Conservation (phyloP, 2,797 vertebrate species). For the Chromis chromis region DNA sequence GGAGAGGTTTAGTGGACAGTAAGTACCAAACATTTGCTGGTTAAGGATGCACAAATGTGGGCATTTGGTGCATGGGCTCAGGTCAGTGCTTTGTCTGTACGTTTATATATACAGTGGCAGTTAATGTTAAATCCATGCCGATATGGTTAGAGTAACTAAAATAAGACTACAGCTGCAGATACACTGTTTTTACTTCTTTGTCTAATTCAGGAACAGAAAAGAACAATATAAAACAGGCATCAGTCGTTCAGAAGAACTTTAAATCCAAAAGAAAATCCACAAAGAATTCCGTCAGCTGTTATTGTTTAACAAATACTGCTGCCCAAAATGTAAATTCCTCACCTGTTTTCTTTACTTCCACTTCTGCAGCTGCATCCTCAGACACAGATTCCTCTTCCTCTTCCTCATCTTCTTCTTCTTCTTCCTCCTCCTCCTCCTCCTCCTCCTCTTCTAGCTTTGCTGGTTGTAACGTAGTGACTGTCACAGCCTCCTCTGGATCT, state of each 20-base stretch:
- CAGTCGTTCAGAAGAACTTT: too few species aligned
- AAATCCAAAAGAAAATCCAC: too few species aligned
- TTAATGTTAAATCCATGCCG: neutral
- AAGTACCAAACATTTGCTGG: neutral
- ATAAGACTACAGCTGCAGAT: too few species aligned
- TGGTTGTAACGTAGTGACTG: constrained; percentile 83
- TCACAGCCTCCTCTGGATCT: constrained; percentile 64
- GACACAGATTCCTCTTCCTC: constrained; percentile 55
- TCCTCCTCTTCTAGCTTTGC: constrained; percentile 85
- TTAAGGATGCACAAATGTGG: neutral
- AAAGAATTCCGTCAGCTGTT: too few species aligned
- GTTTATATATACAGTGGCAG: neutral
- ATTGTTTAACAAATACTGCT: too few species aligned
- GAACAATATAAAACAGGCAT: too few species aligned
- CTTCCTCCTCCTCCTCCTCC: constrained; percentile 28
- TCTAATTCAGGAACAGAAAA: too few species aligned
- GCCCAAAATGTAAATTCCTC: constrained; percentile 18
- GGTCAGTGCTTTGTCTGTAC: constrained; percentile 2
- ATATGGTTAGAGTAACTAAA: too few species aligned
- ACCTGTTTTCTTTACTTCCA: constrained; percentile 70
- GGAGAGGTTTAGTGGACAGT: neutral
- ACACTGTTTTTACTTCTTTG: too few species aligned
- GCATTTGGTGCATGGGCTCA: neutral
- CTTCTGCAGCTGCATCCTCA: constrained; percentile 39
- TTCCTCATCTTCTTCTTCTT: constrained; percentile 29